phyloP scores from a whole-genome alignment of 1,140 invertebrate species.

The Drosophila tsacasi region DNA sequence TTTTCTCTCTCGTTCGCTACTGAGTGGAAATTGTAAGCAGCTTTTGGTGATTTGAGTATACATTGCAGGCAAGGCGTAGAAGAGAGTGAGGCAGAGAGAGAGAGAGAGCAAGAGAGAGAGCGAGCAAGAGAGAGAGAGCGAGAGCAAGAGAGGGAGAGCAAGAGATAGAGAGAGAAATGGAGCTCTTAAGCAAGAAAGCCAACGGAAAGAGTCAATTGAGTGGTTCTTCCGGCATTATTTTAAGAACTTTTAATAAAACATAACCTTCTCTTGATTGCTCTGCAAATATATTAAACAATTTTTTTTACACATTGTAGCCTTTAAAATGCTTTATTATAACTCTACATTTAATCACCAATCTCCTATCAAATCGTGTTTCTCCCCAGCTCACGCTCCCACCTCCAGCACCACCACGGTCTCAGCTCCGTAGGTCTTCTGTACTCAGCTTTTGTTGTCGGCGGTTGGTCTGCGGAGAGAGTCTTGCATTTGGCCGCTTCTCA shows the following conservation, averaged over 20 bases:
- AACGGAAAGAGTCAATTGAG: no score
- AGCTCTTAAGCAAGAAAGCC: no score
- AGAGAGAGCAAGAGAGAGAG: neutral
- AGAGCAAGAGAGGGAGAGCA: neutral
- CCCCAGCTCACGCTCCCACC: neutral
- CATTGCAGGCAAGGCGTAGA: neutral
- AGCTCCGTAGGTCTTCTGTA: conserved; percentile 19
- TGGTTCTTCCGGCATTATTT: neutral
- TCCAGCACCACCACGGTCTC: conserved; percentile 12
- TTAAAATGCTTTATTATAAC: neutral
- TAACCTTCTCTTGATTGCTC: neutral
- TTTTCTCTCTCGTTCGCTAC: neutral
- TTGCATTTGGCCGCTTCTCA: conserved; percentile 57
- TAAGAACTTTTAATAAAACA: neutral
- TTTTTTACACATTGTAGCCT: neutral
- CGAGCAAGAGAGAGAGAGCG: neutral
- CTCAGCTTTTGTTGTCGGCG: conserved; percentile 77
- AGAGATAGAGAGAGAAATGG: neutral
- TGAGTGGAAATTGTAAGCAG: neutral
- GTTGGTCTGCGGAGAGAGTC: conserved; percentile 65
- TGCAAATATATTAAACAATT: fast-evolving
- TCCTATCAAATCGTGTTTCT: neutral
- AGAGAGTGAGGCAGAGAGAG: neutral
- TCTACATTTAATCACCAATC: neutral
- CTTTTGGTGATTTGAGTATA: neutral